Evolutionary conservation across 2,888 invertebrate genomes (phyloP).

Genomic region (Acronicta aceris): DNA sequence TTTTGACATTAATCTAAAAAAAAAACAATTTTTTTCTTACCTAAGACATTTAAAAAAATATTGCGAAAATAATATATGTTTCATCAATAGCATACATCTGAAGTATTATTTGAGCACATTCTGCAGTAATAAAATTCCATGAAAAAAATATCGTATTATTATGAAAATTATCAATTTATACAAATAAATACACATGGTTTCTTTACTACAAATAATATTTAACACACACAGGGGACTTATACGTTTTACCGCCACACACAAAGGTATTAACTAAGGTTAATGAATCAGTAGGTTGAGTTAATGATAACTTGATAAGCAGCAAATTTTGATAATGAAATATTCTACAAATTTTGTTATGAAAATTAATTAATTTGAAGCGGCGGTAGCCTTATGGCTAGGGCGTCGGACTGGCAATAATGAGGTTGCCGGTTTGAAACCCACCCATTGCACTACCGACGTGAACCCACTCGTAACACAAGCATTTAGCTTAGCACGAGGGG

Average conservation of each 20-base stretch:
- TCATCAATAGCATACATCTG: slow-evolving; percentile 3
- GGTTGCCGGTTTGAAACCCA: no score
- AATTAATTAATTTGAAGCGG: no score
- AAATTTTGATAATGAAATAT: no score
- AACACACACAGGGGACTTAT: background rate
- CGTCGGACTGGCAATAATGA: no score
- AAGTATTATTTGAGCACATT: slow-evolving; percentile 2
- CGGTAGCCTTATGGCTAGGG: no score
- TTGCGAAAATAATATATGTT: background rate
- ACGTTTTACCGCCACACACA: background rate
- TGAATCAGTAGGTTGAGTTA: background rate
- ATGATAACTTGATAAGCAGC: no score
- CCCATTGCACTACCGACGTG: no score
- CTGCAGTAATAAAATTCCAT: background rate
- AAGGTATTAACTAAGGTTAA: background rate
- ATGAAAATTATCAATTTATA: slow-evolving; percentile 24
- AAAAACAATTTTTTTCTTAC: no score
- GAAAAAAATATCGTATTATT: background rate
- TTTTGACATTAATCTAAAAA: slow-evolving; percentile 7
- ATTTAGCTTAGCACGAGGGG: no score
- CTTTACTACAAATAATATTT: slow-evolving; percentile 5
- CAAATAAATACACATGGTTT: slow-evolving; percentile 2
- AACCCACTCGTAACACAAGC: no score
- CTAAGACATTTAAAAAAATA: slow-evolving; percentile 17
- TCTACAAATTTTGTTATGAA: no score